Evolutionary conservation across 53 echinoderm and acorn worm species (phyloP).

Genomic region (Stichopus horrens): DNA sequence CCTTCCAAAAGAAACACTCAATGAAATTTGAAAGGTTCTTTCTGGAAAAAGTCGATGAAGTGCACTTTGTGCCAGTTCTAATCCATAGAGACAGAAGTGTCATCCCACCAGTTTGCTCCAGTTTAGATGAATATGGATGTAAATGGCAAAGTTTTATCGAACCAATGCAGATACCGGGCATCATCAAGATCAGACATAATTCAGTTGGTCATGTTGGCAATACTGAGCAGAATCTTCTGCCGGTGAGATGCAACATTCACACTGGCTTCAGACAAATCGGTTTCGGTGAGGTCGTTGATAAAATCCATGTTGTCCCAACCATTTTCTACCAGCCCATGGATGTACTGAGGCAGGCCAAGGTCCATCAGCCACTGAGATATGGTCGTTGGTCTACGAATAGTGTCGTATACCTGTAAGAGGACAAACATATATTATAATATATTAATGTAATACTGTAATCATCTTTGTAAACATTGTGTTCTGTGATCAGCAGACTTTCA

Average conservation of each 20-base stretch:
- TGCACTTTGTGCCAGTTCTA: too few species aligned
- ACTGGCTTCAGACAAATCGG: slow-evolving; percentile 64
- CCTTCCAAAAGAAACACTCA: too few species aligned
- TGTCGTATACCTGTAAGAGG: slow-evolving; percentile 75
- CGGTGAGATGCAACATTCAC: slow-evolving; percentile 60
- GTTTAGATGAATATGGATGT: too few species aligned
- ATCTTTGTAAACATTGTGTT: too few species aligned
- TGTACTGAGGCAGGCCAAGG: slow-evolving; percentile 88
- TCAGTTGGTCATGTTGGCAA: slow-evolving; percentile 50
- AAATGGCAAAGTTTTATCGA: too few species aligned
- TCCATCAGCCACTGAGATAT: slow-evolving; percentile 92
- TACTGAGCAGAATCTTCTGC: slow-evolving; percentile 77
- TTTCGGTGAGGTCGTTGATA: slow-evolving; percentile 68
- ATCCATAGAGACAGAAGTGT: too few species aligned
- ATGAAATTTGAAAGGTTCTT: too few species aligned
- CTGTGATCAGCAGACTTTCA: too few species aligned
- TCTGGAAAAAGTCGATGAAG: too few species aligned
- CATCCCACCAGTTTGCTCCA: too few species aligned
- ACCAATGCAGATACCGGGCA: too few species aligned
- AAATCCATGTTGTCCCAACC: slow-evolving; percentile 92
- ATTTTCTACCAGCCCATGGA: slow-evolving; percentile 73
- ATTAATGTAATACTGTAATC: too few species aligned
- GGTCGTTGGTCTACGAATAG: slow-evolving; percentile 69
- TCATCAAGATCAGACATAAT: not conserved
- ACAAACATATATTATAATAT: not conserved